These are phyloP conservation scores for Phortica variegata DNA, from an alignment of 1,140 invertebrate genomes.

Conservation along the genomic window DNA sequence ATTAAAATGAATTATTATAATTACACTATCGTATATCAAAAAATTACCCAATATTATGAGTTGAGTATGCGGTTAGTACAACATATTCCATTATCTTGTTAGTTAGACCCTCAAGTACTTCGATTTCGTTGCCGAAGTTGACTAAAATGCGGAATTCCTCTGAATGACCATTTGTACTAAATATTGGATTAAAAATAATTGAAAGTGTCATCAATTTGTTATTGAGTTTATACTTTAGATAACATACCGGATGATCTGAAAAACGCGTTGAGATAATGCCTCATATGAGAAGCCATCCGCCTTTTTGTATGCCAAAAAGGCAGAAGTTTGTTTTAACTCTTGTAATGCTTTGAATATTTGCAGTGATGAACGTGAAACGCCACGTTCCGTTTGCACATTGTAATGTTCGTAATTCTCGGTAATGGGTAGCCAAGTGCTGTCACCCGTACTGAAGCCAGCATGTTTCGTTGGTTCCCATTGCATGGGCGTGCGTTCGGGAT, in stretches of 20 bases:
- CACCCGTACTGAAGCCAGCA: conserved; percentile 65
- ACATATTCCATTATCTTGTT: conserved; percentile 38
- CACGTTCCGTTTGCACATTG: conserved; percentile 60
- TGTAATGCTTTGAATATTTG: conserved; percentile 45
- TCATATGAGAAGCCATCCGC: conserved; percentile 39
- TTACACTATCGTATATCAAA: too few species aligned
- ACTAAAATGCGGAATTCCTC: conserved; percentile 48
- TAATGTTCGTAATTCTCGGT: conserved; percentile 59
- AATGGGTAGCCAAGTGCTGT: conserved; percentile 70
- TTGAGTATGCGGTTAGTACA: conserved; percentile 35
- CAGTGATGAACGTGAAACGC: conserved; percentile 37
- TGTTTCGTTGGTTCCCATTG: conserved; percentile 64
- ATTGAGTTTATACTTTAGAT: too few species aligned
- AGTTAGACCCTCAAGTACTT: conserved; percentile 21
- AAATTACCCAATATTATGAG: conserved; percentile 31
- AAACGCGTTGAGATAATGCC: conserved; percentile 37
- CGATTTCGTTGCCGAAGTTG: conserved; percentile 39
- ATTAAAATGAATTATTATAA: not conserved
- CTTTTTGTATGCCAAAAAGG: conserved; percentile 38
- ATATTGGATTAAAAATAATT: too few species aligned
- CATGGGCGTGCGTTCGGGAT: conserved; percentile 67
- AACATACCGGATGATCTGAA: conserved; percentile 45
- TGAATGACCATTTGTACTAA: too few species aligned
- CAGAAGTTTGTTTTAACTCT: conserved; percentile 33
- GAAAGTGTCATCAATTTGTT: too few species aligned